Percentiles rank a stretch among this genome's conserved stretches.
Evolutionary conservation across 2,113 vertebrate genomes (phyloP).

Genomic region (Triplophysa rosa): DNA sequence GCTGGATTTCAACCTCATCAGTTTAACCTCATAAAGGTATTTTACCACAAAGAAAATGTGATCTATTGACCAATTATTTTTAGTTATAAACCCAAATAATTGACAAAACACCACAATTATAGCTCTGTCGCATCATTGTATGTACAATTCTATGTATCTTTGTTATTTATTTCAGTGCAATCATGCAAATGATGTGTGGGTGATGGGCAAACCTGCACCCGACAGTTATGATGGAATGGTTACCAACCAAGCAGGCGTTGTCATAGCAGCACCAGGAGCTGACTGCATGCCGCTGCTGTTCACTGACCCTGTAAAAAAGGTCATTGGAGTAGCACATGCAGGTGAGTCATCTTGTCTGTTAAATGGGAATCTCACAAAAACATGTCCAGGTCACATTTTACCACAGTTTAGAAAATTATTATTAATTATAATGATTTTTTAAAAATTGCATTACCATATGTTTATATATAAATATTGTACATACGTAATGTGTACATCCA

Average conservation of each 20-base stretch:
- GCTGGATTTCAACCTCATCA: slow-evolving; percentile 82
- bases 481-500: too few relatives aligned
- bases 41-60: background rate
- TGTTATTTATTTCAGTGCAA: slow-evolving; percentile 67
- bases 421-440: too few relatives aligned
- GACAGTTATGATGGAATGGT: slow-evolving; percentile 86
- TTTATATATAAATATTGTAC: too few relatives aligned
- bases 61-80: too few relatives aligned
- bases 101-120: background rate
- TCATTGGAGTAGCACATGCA: slow-evolving; percentile 88
- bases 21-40: slow-evolving; percentile 84
- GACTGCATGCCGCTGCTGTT: slow-evolving; percentile 93
- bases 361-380: background rate
- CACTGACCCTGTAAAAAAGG: slow-evolving; percentile 84
- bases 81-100: too few relatives aligned
- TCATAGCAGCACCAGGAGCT: slow-evolving; percentile 86
- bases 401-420: too few relatives aligned
- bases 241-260: slow-evolving; percentile 78
- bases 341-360: slow-evolving; percentile 67
- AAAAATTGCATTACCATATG: too few relatives aligned
- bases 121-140: background rate
- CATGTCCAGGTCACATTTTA: background rate
- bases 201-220: slow-evolving; percentile 81
- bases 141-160: background rate
- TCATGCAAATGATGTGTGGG: slow-evolving; percentile 82